Percentiles rank a stretch among this genome's conserved stretches.
These are phyloP conservation scores for Oncorhynchus masou DNA, from an alignment of 2,113 vertebrate genomes.

Conservation along the genomic window DNA sequence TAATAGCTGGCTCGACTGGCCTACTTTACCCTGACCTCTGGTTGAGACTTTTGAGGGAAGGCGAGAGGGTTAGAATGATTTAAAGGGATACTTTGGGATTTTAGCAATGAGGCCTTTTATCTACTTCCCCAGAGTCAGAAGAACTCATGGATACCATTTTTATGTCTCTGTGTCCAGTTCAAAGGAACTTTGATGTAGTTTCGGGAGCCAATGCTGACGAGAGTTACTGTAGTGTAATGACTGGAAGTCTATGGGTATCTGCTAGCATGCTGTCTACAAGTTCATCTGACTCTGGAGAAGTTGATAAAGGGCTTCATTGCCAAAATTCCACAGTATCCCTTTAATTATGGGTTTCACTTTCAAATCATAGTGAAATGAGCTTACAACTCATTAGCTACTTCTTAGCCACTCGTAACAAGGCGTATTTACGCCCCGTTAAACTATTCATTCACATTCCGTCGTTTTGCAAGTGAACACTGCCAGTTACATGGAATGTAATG, in stretches of 20 bases:
- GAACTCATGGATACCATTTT: too few species aligned
- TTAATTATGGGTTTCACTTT: conserved; percentile 3
- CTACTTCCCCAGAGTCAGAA: too few species aligned
- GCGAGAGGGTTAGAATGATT: conserved; percentile 30
- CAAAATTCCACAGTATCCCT: too few species aligned
- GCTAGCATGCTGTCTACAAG: too few species aligned
- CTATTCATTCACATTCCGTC: conserved; percentile 24
- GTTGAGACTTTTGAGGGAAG: conserved; percentile 26
- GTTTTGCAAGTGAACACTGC: conserved; percentile 17
- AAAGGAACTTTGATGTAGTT: too few species aligned
- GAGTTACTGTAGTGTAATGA: too few species aligned
- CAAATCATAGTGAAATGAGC: conserved; percentile 20
- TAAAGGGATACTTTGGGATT: background rate
- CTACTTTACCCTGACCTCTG: conserved; percentile 54
- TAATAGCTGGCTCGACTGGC: background rate
- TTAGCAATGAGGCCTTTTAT: too few species aligned
- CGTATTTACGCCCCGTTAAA: background rate
- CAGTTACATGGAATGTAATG: conserved; percentile 49
- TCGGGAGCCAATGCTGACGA: too few species aligned
- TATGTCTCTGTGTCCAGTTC: too few species aligned
- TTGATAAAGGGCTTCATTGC: too few species aligned
- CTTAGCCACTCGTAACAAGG: conserved; percentile 28
- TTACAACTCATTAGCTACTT: conserved; percentile 25
- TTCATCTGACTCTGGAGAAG: too few species aligned
- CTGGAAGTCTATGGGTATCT: too few species aligned